phyloP scores from a whole-genome alignment of 2,888 invertebrate species.

The Callimorpha dominula region DNA sequence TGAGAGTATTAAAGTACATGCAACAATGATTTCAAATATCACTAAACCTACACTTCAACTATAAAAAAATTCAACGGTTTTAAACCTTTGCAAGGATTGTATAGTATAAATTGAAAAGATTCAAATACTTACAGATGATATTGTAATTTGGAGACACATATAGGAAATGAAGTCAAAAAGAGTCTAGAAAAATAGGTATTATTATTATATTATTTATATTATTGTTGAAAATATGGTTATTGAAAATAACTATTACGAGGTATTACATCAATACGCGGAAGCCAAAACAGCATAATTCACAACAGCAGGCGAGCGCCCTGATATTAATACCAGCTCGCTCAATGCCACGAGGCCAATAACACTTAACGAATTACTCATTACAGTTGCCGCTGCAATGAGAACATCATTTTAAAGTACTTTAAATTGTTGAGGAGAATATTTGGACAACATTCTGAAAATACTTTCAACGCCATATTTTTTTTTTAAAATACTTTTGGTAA shows the following conservation, averaged over 20 bases:
- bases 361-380: constrained; percentile 76
- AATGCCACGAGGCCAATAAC: constrained; percentile 84
- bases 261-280: constrained; percentile 70
- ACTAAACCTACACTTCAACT: no score
- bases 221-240: background rate
- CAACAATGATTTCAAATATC: no score
- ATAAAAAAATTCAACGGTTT: no score
- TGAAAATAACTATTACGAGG: constrained; percentile 43
- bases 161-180: no score
- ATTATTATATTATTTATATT: no score
- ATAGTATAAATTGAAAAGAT: no score
- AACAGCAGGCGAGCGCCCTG: constrained; percentile 23
- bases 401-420: constrained; percentile 17
- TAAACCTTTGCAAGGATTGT: no score
- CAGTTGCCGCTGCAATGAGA: constrained; percentile 54
- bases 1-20: no score
- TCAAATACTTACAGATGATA: no score
- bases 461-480: background rate
- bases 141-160: no score
- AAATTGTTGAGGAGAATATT: background rate
- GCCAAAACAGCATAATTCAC: constrained; percentile 55
- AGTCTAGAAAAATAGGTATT: no score
- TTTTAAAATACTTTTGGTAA: no score
- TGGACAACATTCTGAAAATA: background rate
- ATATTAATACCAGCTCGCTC: constrained; percentile 63